These are phyloP conservation scores for Thunnus maccoyii DNA, from an alignment of 2,113 vertebrate species.

Conservation along the genomic window DNA sequence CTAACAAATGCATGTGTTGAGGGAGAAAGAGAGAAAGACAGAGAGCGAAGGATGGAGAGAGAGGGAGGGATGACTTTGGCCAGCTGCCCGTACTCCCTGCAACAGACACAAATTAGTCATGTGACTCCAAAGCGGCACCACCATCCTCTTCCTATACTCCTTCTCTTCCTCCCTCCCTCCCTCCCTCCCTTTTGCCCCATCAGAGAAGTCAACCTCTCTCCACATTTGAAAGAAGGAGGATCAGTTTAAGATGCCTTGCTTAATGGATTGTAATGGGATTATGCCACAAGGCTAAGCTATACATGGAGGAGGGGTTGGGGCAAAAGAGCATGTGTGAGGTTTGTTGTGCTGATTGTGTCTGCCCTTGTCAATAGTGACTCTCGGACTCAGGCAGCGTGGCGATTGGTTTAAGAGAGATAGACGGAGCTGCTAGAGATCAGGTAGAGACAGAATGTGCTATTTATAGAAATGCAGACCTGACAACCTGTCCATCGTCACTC, in stretches of 20 bases:
- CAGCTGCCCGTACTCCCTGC: conserved; percentile 81
- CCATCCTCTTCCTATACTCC: conserved; percentile 61
- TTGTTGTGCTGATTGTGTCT: conserved; percentile 8
- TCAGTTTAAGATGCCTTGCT: conserved; percentile 68
- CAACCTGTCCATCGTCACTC: conserved; percentile 8
- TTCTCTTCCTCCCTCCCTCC: conserved; percentile 39
- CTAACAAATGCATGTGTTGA: conserved; percentile 63
- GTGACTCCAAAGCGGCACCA: conserved; percentile 85
- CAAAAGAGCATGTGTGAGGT: conserved; percentile 21
- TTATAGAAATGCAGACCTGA: conserved; percentile 62
- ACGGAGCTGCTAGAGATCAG: conserved; percentile 6
- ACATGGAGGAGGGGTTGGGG: background rate
- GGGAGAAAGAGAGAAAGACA: background rate
- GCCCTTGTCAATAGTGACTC: conserved; percentile 26
- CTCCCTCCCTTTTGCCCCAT: background rate
- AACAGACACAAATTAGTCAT: conserved; percentile 85
- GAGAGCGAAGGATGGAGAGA: conserved; percentile 6
- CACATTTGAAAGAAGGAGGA: conserved; percentile 60
- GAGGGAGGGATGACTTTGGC: conserved; percentile 73
- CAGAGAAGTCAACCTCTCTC: conserved; percentile 55
- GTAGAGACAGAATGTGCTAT: conserved; percentile 43
- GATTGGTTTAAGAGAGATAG: conserved; percentile 14
- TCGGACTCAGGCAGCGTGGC: conserved; percentile 8
- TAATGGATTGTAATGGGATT: conserved; percentile 82
- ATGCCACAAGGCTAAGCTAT: conserved; percentile 59